Percentiles rank a stretch among this genome's conserved stretches.
phyloP scores from a whole-genome alignment of 2,113 vertebrate species.

The Chloebia gouldiae region DNA sequence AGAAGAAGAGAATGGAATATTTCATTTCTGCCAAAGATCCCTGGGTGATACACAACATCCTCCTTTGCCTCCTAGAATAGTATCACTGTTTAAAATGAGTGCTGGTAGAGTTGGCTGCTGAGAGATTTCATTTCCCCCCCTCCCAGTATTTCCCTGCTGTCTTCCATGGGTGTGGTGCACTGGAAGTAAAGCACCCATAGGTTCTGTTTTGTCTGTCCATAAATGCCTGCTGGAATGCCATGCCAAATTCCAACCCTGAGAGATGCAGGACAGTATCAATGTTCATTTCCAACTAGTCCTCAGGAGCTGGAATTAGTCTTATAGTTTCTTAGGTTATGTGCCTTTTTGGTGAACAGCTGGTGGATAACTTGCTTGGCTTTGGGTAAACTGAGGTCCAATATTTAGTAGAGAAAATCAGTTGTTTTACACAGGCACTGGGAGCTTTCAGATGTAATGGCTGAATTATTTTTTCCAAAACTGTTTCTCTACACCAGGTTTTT shows the following conservation, averaged over 20 bases:
- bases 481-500: slow-evolving; percentile 27
- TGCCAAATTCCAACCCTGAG: background rate
- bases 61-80: background rate
- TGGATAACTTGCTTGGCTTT: background rate
- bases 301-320: background rate
- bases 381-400: background rate
- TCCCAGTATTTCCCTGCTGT: background rate
- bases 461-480: background rate
- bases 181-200: background rate
- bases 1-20: background rate
- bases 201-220: background rate
- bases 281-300: background rate
- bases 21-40: background rate
- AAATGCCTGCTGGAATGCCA: background rate
- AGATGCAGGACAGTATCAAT: background rate
- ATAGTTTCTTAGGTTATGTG: background rate
- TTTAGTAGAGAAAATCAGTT: background rate
- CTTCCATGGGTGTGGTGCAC: background rate
- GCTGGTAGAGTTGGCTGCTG: background rate
- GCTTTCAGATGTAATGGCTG: background rate
- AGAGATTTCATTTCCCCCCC: background rate
- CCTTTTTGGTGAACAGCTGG: background rate
- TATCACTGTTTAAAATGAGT: background rate
- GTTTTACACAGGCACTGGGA: background rate
- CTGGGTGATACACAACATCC: background rate